These are phyloP conservation scores for Macrostomum lignano DNA, from an alignment of 1,140 invertebrate genomes.

Conservation along the genomic window DNA sequence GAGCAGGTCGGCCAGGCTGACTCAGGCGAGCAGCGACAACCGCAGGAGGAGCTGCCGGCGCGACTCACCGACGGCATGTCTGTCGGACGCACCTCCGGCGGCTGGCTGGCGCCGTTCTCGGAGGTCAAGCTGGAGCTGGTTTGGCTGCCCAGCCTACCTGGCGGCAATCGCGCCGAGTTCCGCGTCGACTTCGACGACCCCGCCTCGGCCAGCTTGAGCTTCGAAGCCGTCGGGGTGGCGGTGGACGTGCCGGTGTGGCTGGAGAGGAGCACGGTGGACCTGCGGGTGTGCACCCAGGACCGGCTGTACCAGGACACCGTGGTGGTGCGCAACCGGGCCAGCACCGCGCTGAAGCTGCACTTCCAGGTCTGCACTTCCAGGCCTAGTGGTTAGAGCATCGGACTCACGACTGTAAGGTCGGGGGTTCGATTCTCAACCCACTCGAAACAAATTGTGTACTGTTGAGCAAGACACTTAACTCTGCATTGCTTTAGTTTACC, in stretches of 20 bases:
- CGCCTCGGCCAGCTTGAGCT: slow-evolving; percentile 14
- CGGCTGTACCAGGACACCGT: slow-evolving; percentile 27
- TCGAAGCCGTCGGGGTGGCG: slow-evolving; percentile 15
- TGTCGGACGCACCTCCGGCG: slow-evolving; percentile 10
- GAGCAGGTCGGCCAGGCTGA: too few species aligned
- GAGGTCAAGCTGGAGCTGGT: slow-evolving; percentile 22
- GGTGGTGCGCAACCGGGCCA: slow-evolving; percentile 23
- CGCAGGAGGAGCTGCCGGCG: too few species aligned
- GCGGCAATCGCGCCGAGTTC: slow-evolving; percentile 18
- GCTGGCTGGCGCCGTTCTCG: slow-evolving; percentile 18
- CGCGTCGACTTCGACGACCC: slow-evolving; percentile 16
- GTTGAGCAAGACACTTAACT: too few species aligned
- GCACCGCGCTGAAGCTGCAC: slow-evolving; percentile 15
- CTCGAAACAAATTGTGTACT: too few species aligned
- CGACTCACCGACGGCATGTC: too few species aligned
- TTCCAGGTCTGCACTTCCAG: too few species aligned
- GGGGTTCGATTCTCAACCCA: too few species aligned
- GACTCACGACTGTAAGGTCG: too few species aligned
- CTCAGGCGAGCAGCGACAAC: too few species aligned
- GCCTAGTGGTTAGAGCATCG: too few species aligned
- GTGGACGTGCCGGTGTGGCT: slow-evolving; percentile 28
- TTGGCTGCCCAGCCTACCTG: slow-evolving; percentile 22
- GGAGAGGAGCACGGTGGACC: slow-evolving; percentile 18
- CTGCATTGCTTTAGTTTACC: too few species aligned
- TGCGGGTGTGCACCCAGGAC: slow-evolving; percentile 27